phyloP scores from a whole-genome alignment of 1,140 invertebrate species.

The Polypedilum vanderplanki region DNA sequence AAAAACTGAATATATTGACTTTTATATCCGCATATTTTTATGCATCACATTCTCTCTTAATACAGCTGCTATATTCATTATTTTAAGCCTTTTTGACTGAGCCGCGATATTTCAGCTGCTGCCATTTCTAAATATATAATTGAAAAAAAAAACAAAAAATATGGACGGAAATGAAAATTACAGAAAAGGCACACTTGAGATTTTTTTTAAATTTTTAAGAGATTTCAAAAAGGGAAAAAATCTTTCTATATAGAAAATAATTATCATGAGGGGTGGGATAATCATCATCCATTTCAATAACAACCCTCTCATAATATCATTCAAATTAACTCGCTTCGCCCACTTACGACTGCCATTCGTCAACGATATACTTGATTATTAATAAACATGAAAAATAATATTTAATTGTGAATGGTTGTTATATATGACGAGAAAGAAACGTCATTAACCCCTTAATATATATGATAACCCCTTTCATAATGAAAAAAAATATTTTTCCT shows the following conservation, averaged over 20 bases:
- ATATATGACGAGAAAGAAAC: background rate
- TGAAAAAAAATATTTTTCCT: background rate
- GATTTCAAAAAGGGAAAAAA: background rate
- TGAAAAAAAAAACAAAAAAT: background rate
- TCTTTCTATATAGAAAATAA: background rate
- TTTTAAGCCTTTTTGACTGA: background rate
- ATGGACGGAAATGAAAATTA: background rate
- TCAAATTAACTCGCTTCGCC: background rate
- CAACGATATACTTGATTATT: background rate
- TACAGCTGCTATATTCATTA: background rate
- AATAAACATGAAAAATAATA: background rate
- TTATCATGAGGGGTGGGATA: background rate
- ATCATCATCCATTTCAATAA: background rate
- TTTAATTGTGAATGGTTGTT: background rate
- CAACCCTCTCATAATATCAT: background rate
- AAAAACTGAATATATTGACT: background rate
- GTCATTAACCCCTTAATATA: conserved; percentile 12
- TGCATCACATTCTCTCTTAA: background rate
- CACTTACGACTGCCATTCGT: background rate
- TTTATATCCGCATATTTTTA: conserved; percentile 5
- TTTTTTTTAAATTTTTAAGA: background rate
- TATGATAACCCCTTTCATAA: background rate
- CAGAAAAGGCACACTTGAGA: background rate
- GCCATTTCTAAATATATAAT: background rate
- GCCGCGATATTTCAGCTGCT: background rate